Percentiles rank a stretch among this genome's conserved stretches.
Conservation (phyloP, 2,113 vertebrate species). For the Gymnocephalus cernua region DNA sequence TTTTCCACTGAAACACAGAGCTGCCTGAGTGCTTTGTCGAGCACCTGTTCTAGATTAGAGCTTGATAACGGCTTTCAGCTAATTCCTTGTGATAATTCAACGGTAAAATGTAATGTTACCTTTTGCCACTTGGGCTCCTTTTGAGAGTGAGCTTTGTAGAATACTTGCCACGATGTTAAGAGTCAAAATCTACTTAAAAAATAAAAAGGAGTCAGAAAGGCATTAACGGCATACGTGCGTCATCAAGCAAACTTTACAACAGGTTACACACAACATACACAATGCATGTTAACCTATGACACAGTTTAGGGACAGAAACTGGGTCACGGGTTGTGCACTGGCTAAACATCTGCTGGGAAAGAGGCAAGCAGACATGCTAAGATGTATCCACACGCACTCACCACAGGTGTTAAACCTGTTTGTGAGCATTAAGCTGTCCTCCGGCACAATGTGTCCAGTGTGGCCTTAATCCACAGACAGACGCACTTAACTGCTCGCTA, state of each 20-base stretch:
- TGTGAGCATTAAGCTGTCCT: not conserved
- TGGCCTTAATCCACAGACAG: conserved; percentile 13
- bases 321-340: not conserved
- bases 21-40: conserved; percentile 40
- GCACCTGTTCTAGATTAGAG: conserved; percentile 72
- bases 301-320: conserved; percentile 41
- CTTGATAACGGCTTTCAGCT: conserved; percentile 42
- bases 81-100: conserved; percentile 59
- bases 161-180: not conserved
- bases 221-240: not conserved
- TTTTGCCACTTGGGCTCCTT: conserved; percentile 7
- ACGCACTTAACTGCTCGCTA: not conserved
- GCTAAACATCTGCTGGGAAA: conserved; percentile 5
- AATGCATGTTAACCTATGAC: conserved; percentile 20
- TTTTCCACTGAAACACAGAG: conserved; percentile 34
- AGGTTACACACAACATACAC: not conserved
- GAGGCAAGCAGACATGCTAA: conserved; percentile 11
- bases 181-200: conserved; percentile 14
- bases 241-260: not conserved
- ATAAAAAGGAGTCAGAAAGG: not conserved
- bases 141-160: conserved; percentile 1
- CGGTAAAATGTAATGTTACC: conserved; percentile 42
- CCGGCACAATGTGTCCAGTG: not conserved
- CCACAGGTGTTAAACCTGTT: conserved; percentile 49
- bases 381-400: not conserved